phyloP scores from a whole-genome alignment of 2,113 vertebrate genomes.

The Pelvicachromis taeniatus region DNA sequence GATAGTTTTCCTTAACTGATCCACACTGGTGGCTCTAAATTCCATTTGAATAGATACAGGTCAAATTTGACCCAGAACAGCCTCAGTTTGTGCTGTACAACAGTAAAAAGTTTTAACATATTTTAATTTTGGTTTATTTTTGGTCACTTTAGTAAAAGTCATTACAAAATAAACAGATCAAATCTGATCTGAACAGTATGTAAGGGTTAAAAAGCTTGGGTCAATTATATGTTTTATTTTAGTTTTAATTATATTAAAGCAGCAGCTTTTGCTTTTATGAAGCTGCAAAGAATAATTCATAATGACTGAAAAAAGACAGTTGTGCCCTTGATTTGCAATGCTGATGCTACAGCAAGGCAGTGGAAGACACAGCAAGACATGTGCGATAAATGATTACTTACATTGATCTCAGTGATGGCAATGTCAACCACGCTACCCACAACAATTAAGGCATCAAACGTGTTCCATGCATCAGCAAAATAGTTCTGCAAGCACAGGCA shows the following conservation, averaged over 20 bases:
- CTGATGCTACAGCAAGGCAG: constrained; percentile 22
- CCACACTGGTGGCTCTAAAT: not conserved
- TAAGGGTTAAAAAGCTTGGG: not conserved
- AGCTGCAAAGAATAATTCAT: not conserved
- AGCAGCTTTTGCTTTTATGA: not conserved
- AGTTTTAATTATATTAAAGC: too few relatives aligned
- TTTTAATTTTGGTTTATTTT: not conserved
- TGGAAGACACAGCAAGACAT: not conserved
- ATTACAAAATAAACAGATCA: not conserved
- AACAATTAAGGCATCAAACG: constrained; percentile 99
- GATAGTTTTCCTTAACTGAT: not conserved
- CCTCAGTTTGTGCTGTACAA: not conserved
- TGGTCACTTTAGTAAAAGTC: not conserved
- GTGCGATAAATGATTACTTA: constrained; percentile 82
- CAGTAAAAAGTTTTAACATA: not conserved
- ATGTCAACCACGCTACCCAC: constrained; percentile 99
- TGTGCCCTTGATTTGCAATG: constrained; percentile 1
- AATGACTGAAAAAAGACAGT: not conserved
- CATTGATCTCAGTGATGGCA: constrained; percentile 99
- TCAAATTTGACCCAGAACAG: not conserved
- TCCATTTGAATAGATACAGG: not conserved
- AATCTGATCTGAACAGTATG: not conserved
- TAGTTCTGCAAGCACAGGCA: constrained; percentile 89
- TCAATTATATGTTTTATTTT: fast-evolving
- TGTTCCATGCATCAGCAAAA: constrained; percentile 99